A percentile compares a stretch with the other conserved stretches of the same genome.
phyloP scores from a whole-genome alignment of 30 jellyfish, hydroid and myxozoan genomes.

The Rhopilema esculentum region DNA sequence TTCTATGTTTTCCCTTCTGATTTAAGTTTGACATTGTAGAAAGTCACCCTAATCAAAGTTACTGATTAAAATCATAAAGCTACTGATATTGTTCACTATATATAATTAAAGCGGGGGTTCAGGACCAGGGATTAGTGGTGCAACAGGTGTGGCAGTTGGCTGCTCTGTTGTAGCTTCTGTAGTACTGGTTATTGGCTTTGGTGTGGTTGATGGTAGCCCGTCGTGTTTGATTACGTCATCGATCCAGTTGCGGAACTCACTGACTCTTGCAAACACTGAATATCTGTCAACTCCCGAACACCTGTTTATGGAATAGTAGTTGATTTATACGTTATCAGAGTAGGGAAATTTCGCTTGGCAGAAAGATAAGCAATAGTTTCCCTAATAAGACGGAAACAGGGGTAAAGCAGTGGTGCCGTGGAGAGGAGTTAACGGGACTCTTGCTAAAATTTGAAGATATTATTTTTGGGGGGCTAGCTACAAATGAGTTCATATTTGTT shows the following conservation, averaged over 20 bases:
- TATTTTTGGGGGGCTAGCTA: no score
- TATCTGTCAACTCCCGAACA: slow-evolving; percentile 45
- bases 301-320: background rate
- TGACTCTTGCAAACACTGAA: slow-evolving; percentile 52
- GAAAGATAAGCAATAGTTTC: no score
- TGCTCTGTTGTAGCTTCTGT: background rate
- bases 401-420: no score
- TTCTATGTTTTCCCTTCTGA: no score
- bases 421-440: no score
- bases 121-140: background rate
- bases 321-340: no score
- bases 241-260: slow-evolving; percentile 52
- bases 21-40: no score
- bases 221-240: slow-evolving; percentile 5
- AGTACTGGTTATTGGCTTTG: background rate
- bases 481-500: no score
- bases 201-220: slow-evolving; percentile 17
- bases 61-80: background rate
- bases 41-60: background rate
- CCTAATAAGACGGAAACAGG: no score
- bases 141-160: background rate
- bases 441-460: no score
- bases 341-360: no score
- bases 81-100: background rate
- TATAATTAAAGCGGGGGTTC: background rate